Conservation (phyloP, 2,113 vertebrate species). For the Anguilla japonica region DNA sequence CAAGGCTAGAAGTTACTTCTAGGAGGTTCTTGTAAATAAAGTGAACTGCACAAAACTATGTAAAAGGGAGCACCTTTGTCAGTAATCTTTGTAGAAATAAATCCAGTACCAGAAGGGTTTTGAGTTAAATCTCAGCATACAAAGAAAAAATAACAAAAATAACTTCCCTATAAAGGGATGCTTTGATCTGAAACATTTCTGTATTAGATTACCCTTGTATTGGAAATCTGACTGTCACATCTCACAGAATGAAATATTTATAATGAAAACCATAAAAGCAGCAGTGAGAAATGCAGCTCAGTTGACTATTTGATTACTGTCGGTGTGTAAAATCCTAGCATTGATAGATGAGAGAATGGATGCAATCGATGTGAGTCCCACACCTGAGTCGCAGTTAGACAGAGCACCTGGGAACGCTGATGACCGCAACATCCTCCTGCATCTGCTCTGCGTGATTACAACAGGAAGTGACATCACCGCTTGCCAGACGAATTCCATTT, state of each 20-base stretch:
- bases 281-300: neutral
- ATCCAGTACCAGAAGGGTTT: neutral
- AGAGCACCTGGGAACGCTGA: neutral
- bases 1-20: neutral
- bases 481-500: slow-evolving; percentile 10
- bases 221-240: neutral
- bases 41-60: neutral
- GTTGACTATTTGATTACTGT: neutral
- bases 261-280: neutral
- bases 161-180: neutral
- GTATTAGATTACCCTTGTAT: neutral
- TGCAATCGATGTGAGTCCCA: neutral
- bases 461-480: neutral
- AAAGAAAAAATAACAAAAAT: slow-evolving; percentile 1
- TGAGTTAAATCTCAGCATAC: neutral
- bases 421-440: neutral
- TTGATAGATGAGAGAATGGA: neutral
- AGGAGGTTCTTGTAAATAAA: neutral
- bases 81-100: neutral
- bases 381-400: neutral
- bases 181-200: neutral
- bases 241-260: neutral
- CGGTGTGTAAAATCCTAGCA: neutral
- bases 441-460: neutral
- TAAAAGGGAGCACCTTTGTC: neutral